phyloP scores from a whole-genome alignment of 2,797 vertebrate genomes.

The Falco naumanni region DNA sequence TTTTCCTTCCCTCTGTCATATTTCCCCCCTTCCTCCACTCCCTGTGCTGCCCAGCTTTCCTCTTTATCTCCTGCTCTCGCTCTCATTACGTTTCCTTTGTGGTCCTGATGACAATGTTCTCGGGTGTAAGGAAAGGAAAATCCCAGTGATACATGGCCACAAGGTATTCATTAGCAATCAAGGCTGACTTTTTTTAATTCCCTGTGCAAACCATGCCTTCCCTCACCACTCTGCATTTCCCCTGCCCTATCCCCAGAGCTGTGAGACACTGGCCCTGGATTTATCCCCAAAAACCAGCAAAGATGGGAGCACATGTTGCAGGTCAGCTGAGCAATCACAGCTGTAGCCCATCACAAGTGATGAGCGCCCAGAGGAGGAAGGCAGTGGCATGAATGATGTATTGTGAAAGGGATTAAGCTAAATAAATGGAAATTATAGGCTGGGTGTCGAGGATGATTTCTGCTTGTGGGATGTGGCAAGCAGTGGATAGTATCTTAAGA shows the following conservation, averaged over 20 bases:
- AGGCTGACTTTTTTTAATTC: neutral
- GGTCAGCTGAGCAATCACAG: neutral
- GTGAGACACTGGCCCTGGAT: neutral
- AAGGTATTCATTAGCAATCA: neutral
- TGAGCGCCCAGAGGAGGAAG: neutral
- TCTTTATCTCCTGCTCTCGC: neutral
- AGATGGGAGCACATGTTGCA: neutral
- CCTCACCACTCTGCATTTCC: neutral
- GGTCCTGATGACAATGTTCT: accelerated
- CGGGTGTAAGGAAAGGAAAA: neutral
- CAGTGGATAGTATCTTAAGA: accelerated
- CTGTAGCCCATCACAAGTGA: neutral
- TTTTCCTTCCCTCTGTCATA: neutral
- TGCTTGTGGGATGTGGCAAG: neutral
- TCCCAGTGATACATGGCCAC: accelerated
- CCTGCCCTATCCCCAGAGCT: neutral
- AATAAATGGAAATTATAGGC: neutral
- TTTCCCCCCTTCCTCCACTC: neutral
- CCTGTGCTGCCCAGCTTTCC: neutral
- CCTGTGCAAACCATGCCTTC: neutral
- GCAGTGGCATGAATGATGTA: neutral
- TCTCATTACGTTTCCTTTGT: neutral
- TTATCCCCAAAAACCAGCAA: neutral
- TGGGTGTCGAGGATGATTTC: neutral
- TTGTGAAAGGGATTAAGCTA: neutral